These are phyloP conservation scores for Sebastes trivittatus DNA, from an alignment of 2,797 vertebrate genomes.

Conservation along the genomic window DNA sequence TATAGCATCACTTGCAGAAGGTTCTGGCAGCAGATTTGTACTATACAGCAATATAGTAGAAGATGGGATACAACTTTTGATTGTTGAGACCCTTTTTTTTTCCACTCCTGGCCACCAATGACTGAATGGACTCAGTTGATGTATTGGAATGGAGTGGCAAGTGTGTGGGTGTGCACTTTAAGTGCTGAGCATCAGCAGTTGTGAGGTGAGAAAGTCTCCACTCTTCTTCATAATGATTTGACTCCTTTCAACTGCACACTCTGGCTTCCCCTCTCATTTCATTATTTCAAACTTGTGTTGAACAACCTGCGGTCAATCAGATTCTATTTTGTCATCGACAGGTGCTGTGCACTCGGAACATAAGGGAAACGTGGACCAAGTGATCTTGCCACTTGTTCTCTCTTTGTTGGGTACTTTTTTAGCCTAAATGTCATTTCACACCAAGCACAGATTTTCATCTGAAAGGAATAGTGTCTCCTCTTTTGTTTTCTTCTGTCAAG, in stretches of 20 bases:
- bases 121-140: constrained; percentile 5
- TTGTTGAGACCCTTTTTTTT: background rate
- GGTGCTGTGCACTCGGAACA: background rate
- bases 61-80: background rate
- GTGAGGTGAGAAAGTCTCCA: background rate
- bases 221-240: constrained; percentile 6
- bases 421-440: background rate
- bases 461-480: no score
- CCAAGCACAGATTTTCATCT: no score
- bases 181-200: constrained; percentile 27
- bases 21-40: background rate
- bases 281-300: background rate
- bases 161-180: constrained; percentile 7
- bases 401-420: background rate
- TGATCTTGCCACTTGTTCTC: background rate
- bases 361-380: background rate
- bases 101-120: background rate
- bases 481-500: no score
- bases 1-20: background rate
- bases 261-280: background rate
- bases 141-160: background rate
- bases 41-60: background rate
- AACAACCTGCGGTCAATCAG: background rate
- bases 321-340: background rate
- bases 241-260: background rate